Base-by-base conservation (phyloP, 2,797 vertebrate genomes). In the Dermochelys coriacea region DNA sequence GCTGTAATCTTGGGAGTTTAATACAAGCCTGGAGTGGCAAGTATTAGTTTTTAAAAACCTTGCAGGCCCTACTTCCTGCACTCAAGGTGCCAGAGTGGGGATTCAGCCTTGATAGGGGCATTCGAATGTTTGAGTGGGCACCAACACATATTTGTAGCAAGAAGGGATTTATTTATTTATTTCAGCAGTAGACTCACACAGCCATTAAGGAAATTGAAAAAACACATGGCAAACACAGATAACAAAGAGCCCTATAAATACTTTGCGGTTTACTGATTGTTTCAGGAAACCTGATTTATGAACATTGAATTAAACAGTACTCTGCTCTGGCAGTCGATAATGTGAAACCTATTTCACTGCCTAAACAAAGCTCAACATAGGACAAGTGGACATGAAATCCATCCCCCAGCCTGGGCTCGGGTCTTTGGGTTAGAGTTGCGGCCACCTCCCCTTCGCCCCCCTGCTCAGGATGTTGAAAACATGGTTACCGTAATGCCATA, bases 161-260 rank as follows among this genome's bases (percentile, higher is more conserved):
- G 80, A 25, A 78, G 81, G 45, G 15, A 19, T 50, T 91, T 59
- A 19, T 87, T 54, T 14, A 88, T 80, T 7, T 64, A 2, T 59
- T 89, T 88, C 52, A 51, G 15, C 90, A 78, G 47, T 82, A 59
- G 85, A 74, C 87, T 93, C 23, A 0, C 31, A 71, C n/a, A 51
- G 55, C n/a, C 90, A 84, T 45, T 59, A 47, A 78, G 86, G 82
- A 87, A 94, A 78, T 80, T 88, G 84, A 87, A 85, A 64, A 95
- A 90, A 15, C 68, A 47, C 54, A 55, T 0, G 1, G 79, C 89
- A 88, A 3, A 4, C 5, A 27, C 86, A 84, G 91, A 49, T 87
- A 94, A 93, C 78, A 55, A 77, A 77, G 27, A 5, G 5, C 5
- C 82, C 91, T 87, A 92, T 80, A 95, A 95, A 96, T 78, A 92